Conservation (phyloP, 2,888 invertebrate genomes). For the Hemithea aestivaria region DNA sequence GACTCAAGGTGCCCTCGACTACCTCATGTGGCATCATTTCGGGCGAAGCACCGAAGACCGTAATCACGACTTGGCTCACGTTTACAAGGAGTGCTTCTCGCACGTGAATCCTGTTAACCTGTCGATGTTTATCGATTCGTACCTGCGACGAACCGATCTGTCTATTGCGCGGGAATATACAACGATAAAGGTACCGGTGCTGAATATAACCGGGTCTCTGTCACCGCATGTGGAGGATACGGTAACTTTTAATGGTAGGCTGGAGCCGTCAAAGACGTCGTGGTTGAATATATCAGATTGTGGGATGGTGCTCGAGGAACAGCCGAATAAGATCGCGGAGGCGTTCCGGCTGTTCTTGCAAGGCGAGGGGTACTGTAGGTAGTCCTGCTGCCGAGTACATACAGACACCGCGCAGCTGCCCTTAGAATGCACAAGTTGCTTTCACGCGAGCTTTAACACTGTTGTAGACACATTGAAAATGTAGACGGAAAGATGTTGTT, state of each 20-base stretch:
- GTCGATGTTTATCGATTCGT: slow-evolving; percentile 96
- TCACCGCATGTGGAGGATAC: slow-evolving; percentile 98
- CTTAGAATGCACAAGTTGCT: slow-evolving; percentile 70
- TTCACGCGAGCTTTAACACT: slow-evolving; percentile 76
- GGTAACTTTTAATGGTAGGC: slow-evolving; percentile 95
- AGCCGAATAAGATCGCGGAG: slow-evolving; percentile 97
- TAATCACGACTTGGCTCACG: slow-evolving; percentile 95
- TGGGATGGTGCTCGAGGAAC: slow-evolving; percentile 98
- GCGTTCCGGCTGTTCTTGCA: slow-evolving; percentile 98
- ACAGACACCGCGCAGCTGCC: slow-evolving; percentile 52
- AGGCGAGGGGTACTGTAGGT: slow-evolving; percentile 97
- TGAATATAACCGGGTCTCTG: slow-evolving; percentile 95
- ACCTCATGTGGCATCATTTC: slow-evolving; percentile 99
- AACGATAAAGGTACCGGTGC: slow-evolving; percentile 89
- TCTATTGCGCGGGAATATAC: slow-evolving; percentile 83
- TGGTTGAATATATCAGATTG: slow-evolving; percentile 99
- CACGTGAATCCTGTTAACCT: slow-evolving; percentile 96
- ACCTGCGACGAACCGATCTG: slow-evolving; percentile 93
- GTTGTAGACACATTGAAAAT: slow-evolving; percentile 67
- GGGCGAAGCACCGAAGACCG: slow-evolving; percentile 93
- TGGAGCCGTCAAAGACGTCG: slow-evolving; percentile 97
- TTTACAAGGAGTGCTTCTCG: slow-evolving; percentile 96
- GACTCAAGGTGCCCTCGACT: slow-evolving; percentile 96
- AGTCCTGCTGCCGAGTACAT: slow-evolving; percentile 46
- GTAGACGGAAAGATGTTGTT: slow-evolving; percentile 65